Percentiles rank a stretch among this genome's conserved stretches.
Evolutionary conservation across 53 echinoderm and acorn worm species (phyloP).

Genomic region (Echinometra lucunter): DNA sequence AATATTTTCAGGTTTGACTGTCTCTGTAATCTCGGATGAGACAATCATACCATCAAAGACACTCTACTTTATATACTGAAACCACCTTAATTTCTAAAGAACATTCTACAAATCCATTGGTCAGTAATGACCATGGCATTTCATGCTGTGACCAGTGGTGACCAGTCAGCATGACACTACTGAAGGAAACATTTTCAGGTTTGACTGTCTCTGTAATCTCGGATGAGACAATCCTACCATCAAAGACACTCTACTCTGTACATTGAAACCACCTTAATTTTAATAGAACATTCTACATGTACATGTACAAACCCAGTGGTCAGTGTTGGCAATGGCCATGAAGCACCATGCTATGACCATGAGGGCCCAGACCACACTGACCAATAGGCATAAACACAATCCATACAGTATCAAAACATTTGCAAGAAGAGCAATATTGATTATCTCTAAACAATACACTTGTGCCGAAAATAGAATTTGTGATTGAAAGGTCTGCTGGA

Average conservation of each 20-base stretch:
- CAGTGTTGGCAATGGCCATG: background rate
- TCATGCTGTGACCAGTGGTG: too few relatives aligned
- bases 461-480: conserved; percentile 11
- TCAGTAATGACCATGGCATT: too few relatives aligned
- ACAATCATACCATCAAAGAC: background rate
- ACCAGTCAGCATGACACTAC: too few relatives aligned
- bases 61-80: background rate
- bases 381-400: background rate
- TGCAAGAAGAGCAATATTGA: conserved; percentile 31
- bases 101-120: too few relatives aligned
- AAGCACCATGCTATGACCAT: background rate
- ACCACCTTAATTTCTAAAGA: too few relatives aligned
- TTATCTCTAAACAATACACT: conserved; percentile 1
- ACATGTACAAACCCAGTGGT: too few relatives aligned
- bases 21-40: background rate
- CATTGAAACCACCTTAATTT: too few relatives aligned
- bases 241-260: background rate
- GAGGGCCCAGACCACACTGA: background rate
- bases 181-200: too few relatives aligned
- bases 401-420: background rate
- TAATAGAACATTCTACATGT: background rate
- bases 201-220: background rate
- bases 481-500: background rate
- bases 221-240: background rate
- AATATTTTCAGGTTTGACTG: too few relatives aligned